These are phyloP conservation scores for Apteryx mantelli DNA, from an alignment of 2,113 vertebrate species.

Conservation along the genomic window DNA sequence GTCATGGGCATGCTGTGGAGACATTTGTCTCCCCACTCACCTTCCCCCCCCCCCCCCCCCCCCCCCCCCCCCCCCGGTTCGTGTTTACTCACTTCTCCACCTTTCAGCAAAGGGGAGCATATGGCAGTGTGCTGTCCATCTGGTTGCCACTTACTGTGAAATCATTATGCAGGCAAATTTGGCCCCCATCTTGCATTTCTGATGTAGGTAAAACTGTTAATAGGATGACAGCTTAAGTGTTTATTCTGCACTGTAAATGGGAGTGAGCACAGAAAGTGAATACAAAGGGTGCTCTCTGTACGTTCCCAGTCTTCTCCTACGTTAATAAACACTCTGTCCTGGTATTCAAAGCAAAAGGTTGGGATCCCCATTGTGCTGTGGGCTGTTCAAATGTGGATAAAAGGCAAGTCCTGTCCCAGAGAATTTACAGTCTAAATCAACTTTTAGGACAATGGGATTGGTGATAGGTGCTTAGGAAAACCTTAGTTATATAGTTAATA, in stretches of 20 bases:
- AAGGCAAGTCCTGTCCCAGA: neutral
- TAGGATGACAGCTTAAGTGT: conserved; percentile 24
- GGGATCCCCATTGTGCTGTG: neutral
- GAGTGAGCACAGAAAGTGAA: neutral
- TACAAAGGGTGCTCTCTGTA: neutral
- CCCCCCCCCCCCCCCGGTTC: neutral
- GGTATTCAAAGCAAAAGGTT: neutral
- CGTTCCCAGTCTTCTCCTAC: neutral
- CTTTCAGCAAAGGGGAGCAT: conserved; percentile 40
- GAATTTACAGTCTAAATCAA: neutral
- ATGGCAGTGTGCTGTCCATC: conserved; percentile 45
- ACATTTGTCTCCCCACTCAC: neutral
- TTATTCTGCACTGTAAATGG: neutral
- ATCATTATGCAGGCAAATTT: conserved; percentile 21
- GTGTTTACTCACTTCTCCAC: conserved; percentile 11
- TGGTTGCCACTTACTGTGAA: conserved; percentile 49
- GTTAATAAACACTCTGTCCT: neutral
- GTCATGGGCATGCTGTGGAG: neutral
- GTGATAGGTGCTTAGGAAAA: neutral
- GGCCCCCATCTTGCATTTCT: conserved; percentile 25
- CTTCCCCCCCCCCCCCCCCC: no score
- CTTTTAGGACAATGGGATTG: neutral
- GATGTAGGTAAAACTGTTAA: conserved; percentile 17
- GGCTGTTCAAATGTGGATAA: neutral
- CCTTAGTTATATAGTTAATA: neutral